Evolutionary conservation across 2,113 vertebrate genomes (phyloP).

Genomic region (Urocynchramus pylzowi): DNA sequence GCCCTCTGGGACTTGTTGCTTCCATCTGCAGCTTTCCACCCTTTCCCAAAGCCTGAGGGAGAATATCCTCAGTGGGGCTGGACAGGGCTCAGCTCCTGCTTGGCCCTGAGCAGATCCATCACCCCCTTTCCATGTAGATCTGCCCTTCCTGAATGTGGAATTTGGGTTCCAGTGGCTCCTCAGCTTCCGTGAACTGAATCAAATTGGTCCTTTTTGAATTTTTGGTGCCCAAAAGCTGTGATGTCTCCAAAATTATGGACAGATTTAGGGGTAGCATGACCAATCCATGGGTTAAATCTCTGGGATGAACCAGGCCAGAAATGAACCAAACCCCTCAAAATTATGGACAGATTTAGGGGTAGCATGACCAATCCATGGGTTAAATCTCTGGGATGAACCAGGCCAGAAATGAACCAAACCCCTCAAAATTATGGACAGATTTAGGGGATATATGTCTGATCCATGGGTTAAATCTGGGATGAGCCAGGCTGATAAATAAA

Average conservation of each 20-base stretch:
- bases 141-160: fast-evolving
- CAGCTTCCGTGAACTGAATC: not conserved
- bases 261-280: not conserved
- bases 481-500: not conserved
- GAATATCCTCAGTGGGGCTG: not conserved
- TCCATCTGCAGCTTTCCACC: not conserved
- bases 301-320: not conserved
- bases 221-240: fast-evolving
- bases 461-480: not conserved
- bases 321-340: not conserved
- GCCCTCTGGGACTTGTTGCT: not conserved
- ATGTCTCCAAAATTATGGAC: not conserved
- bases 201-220: not conserved
- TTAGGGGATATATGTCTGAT: fast-evolving
- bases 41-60: not conserved
- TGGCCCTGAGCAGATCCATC: not conserved
- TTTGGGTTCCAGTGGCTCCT: not conserved
- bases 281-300: not conserved
- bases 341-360: fast-evolving
- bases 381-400: no score
- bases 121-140: not conserved
- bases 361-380: not conserved
- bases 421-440: not conserved
- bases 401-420: no score
- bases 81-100: not conserved